phyloP scores from a whole-genome alignment of 2,797 vertebrate species.

The Leptodactylus fallax region DNA sequence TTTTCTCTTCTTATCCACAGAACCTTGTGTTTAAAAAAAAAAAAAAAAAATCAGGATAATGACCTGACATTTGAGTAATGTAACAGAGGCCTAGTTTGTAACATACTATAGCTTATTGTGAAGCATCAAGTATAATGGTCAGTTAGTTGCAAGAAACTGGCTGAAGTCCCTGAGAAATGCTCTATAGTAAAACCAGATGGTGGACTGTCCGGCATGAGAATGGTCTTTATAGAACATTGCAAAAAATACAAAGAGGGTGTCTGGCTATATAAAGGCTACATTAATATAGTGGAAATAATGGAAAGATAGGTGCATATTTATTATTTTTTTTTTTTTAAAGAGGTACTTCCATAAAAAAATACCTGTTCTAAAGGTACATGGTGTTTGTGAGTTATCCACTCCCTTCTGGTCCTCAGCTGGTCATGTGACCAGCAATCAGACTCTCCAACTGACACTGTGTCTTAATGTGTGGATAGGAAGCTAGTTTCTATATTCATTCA shows the following conservation, averaged over 20 bases:
- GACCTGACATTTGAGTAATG: conserved; percentile 8
- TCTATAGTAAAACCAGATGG: conserved; percentile 12
- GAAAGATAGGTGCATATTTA: no score
- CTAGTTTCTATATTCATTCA: no score
- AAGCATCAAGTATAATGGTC: neutral
- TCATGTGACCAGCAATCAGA: no score
- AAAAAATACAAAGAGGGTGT: neutral
- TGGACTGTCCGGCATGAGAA: neutral
- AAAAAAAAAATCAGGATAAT: neutral
- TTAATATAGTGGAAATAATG: neutral
- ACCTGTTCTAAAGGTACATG: no score
- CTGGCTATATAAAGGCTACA: neutral
- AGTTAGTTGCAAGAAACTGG: neutral
- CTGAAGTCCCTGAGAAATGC: neutral
- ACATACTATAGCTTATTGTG: neutral
- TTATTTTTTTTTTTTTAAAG: no score
- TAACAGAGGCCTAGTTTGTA: neutral
- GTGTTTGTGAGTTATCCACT: no score
- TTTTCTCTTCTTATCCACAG: conserved; percentile 13
- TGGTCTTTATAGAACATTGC: no score
- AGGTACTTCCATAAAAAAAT: no score
- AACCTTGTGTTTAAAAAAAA: neutral
- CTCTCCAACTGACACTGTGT: no score
- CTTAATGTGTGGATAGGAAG: no score
- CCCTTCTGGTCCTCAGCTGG: no score